Evolutionary conservation across 1,140 invertebrate genomes (phyloP).

Genomic region (Monomorium pharaonis): DNA sequence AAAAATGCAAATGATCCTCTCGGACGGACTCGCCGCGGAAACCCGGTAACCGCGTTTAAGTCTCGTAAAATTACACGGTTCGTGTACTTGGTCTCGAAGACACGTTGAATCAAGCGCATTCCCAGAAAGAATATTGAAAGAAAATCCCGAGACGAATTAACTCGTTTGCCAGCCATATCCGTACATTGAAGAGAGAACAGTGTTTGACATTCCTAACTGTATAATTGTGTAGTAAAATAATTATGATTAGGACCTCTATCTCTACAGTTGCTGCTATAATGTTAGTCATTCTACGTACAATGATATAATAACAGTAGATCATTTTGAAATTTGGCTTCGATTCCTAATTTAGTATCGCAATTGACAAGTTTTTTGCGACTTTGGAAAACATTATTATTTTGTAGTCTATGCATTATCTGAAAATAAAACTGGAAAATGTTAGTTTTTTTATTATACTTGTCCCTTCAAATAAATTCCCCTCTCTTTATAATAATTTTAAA

Average conservation of each 20-base stretch:
- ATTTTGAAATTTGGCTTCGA: too few species aligned
- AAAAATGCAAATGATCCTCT: conserved; percentile 49
- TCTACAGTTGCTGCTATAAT: too few species aligned
- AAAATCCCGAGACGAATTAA: neutral
- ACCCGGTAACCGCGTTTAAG: conserved; percentile 51
- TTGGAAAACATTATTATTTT: neutral
- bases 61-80: conserved; percentile 44
- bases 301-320: too few species aligned
- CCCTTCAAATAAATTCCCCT: neutral
- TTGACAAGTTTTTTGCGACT: too few species aligned
- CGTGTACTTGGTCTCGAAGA: conserved; percentile 5
- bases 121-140: neutral
- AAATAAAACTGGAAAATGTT: neutral
- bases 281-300: too few species aligned
- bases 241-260: too few species aligned
- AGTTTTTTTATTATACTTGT: neutral
- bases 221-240: too few species aligned
- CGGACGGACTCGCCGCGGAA: conserved; percentile 11
- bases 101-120: conserved; percentile 30
- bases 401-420: neutral
- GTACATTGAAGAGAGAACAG: neutral
- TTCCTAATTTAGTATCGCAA: too few species aligned
- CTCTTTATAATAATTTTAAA: neutral
- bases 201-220: too few species aligned
- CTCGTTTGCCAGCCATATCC: neutral